Base-by-base conservation (phyloP, 2,113 vertebrate species). In the Hystrix cristata region DNA sequence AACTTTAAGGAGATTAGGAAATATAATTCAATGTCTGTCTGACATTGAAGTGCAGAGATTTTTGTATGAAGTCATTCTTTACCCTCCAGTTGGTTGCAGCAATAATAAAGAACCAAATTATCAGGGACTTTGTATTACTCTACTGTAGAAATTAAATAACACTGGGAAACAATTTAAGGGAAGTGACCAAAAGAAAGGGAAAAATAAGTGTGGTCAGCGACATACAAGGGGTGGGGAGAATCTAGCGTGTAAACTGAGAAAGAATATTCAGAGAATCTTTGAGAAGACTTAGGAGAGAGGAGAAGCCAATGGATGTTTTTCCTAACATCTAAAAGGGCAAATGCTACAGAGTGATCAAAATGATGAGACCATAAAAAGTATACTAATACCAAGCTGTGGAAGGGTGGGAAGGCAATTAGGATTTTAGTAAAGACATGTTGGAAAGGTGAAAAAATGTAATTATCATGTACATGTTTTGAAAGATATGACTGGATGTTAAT, bases 381-480 rank as follows among this genome's bases (percentile, higher is more conserved):
- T 29, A 60, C 38, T 53, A 89, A 89, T 31, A 27, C 0, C 53
- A 76, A 92, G 23, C 57, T 6, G 76, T 82, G 25, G n/a, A 93
- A 78, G 65, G 29, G 1, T 51, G 18, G 31, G 23, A 14, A 9
- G n/a, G 2, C 21, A 89, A 38, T 55, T 82, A 91, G 59, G 83
- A 86, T 76, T 87, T 59, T 90, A 14, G 38, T 51, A 57, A 4
- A 82, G 19, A 13, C 3, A 43, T 43, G 15, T 86, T 71, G 13
- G 21, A 74, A 95, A 74, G 31, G n/a, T 51, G n/a, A 74, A 90
- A 80, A 94, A 87, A 64, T 76, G 1, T 81, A n/a, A 88, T 93
- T 69, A 18, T 53, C 27, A 48, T 29, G 5, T 51, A 76, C 69
- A 87, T 46, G 57, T 55, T 91, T 9, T 51, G 19, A 85, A 87